Conservation (phyloP, 2,797 vertebrate species). For the Podargus strigoides region DNA sequence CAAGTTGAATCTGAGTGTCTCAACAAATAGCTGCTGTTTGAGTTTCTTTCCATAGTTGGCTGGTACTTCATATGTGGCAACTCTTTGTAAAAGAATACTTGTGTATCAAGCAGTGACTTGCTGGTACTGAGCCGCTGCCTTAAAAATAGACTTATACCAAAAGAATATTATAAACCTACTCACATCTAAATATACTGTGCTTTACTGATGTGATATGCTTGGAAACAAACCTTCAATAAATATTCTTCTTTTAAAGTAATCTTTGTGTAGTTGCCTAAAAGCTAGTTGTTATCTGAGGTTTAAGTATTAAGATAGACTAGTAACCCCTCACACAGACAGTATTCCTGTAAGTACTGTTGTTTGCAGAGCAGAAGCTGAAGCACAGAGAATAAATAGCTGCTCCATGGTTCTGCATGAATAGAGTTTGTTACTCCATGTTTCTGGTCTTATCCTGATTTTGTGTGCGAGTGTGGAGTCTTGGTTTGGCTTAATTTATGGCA, state of each 20-base stretch:
- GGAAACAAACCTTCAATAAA: not conserved
- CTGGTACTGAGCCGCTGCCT: not conserved
- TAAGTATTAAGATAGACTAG: not conserved
- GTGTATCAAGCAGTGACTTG: not conserved
- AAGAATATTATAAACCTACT: not conserved
- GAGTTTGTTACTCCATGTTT: not conserved
- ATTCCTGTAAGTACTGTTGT: not conserved
- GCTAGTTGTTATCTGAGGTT: not conserved
- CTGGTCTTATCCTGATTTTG: not conserved
- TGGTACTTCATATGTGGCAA: not conserved
- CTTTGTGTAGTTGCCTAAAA: not conserved
- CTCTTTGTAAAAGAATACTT: not conserved
- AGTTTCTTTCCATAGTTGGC: not conserved
- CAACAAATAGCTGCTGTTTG: not conserved
- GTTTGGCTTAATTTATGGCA: not conserved
- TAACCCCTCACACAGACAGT: not conserved
- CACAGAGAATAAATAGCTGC: not conserved
- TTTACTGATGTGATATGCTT: not conserved
- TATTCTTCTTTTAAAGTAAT: not conserved
- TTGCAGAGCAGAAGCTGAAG: not conserved
- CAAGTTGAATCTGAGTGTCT: not conserved
- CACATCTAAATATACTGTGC: not conserved
- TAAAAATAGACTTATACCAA: not conserved
- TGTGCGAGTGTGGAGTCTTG: not conserved
- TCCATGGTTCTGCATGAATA: rapidly evolving